phyloP scores from a whole-genome alignment of 2,888 invertebrate genomes.

The Julus scandinavius region DNA sequence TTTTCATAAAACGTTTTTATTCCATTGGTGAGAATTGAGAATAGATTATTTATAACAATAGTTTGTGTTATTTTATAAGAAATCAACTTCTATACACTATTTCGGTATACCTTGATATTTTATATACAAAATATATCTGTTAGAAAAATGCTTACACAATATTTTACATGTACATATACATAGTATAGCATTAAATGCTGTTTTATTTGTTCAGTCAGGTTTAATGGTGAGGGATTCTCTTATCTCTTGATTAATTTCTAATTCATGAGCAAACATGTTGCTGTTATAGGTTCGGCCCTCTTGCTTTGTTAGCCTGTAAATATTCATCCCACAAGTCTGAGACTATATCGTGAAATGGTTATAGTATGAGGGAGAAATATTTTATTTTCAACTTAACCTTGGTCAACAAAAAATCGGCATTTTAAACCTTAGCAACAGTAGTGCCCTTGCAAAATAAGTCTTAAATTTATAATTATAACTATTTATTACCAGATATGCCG shows the following conservation, averaged over 20 bases:
- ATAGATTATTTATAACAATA: no score
- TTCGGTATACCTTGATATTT: no score
- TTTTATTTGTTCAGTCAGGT: not conserved
- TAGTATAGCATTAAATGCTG: no score
- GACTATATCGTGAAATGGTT: not conserved
- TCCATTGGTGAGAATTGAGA: no score
- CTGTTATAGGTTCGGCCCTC: not conserved
- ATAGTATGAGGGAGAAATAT: not conserved
- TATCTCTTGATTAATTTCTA: not conserved
- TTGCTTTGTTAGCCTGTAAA: not conserved
- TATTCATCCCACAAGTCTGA: not conserved
- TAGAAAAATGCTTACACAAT: no score
- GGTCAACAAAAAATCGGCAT: not conserved
- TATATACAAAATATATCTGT: no score
- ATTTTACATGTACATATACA: no score
- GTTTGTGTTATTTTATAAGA: no score
- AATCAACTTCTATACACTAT: no score
- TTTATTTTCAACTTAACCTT: not conserved
- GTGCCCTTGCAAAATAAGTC: not conserved
- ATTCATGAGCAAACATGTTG: not conserved
- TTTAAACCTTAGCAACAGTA: slow-evolving; percentile 9
- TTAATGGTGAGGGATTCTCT: not conserved
- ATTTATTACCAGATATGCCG: not conserved
- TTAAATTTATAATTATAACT: not conserved
- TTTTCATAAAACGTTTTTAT: no score